Evolutionary conservation across 2,888 invertebrate species (phyloP).

Genomic region (Euzetes globulus): DNA sequence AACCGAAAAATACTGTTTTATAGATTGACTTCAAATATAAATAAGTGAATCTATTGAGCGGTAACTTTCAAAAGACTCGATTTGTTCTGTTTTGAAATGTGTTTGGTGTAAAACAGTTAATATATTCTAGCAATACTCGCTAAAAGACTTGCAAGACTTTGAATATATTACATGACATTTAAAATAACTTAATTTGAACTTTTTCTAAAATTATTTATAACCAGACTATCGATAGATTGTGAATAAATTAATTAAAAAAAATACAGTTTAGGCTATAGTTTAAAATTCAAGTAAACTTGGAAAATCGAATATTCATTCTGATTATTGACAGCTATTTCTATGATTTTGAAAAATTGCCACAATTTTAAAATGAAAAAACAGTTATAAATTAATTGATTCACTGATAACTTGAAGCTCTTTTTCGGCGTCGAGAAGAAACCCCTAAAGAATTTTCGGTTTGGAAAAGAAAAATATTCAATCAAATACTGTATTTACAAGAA

Average conservation of each 20-base stretch:
- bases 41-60: neutral
- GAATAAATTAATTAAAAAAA: neutral
- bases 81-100: neutral
- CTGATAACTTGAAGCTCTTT: neutral
- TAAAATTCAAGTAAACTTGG: neutral
- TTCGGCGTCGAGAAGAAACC: too few species aligned
- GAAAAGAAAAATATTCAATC: neutral
- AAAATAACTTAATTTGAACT: slow-evolving; percentile 7
- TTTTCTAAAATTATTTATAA: neutral
- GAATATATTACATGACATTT: neutral
- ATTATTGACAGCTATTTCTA: neutral
- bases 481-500: neutral
- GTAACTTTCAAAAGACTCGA: neutral
- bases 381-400: slow-evolving; percentile 4
- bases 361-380: neutral
- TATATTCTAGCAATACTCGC: neutral
- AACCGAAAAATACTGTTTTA: neutral
- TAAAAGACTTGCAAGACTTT: neutral
- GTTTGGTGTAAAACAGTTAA: neutral
- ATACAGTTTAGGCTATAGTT: neutral
- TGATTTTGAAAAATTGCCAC: neutral
- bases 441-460: neutral
- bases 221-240: neutral
- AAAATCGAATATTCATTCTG: neutral
- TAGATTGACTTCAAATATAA: neutral